Evolutionary conservation across 2,113 vertebrate genomes (phyloP).

Genomic region (Puntigrus tetrazona): DNA sequence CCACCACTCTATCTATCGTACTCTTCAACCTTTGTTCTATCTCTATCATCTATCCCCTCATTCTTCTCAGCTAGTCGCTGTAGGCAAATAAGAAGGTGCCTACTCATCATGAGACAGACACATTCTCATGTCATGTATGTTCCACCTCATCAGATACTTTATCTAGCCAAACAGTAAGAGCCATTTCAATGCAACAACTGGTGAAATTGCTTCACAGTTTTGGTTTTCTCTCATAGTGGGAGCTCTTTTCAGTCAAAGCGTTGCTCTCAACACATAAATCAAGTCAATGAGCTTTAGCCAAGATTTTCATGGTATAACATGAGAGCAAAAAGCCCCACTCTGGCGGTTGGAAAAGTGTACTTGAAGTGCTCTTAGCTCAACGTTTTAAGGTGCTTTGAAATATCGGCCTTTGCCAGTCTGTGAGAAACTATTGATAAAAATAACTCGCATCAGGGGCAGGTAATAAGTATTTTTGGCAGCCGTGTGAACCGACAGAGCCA

Average conservation of each 20-base stretch:
- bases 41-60: slow-evolving; percentile 25
- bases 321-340: neutral
- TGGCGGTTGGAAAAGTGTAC: neutral
- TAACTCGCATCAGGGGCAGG: slow-evolving; percentile 44
- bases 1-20: slow-evolving; percentile 21
- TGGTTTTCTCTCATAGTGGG: neutral
- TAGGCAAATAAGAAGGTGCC: slow-evolving; percentile 39
- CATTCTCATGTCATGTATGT: neutral
- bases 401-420: slow-evolving; percentile 24
- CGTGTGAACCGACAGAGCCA: slow-evolving; percentile 36
- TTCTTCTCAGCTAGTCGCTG: slow-evolving; percentile 43
- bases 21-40: slow-evolving; percentile 35
- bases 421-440: slow-evolving; percentile 50
- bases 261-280: neutral
- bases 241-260: neutral
- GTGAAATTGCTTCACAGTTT: neutral
- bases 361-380: slow-evolving; percentile 4
- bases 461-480: slow-evolving; percentile 54
- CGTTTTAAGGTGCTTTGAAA: slow-evolving; percentile 21
- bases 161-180: slow-evolving; percentile 2
- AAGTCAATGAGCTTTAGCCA: neutral
- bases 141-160: neutral
- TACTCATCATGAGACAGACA: neutral
- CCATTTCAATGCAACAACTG: neutral
- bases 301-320: slow-evolving; percentile 8